phyloP scores from a whole-genome alignment of 2,113 vertebrate genomes.

The Aleadryas rufinucha region DNA sequence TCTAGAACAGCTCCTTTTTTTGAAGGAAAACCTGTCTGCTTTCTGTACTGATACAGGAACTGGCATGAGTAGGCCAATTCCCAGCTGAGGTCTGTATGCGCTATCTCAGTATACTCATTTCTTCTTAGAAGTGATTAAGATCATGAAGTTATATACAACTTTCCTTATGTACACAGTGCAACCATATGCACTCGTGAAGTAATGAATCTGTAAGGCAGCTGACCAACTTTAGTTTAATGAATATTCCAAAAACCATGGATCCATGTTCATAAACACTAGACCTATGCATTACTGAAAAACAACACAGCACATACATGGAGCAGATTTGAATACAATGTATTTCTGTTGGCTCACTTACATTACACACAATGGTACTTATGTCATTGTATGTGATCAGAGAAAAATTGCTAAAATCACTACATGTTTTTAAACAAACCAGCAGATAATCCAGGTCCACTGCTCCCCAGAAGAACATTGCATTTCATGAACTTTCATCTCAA shows the following conservation, averaged over 20 bases:
- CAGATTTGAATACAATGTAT: background rate
- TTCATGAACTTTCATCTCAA: background rate
- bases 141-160: background rate
- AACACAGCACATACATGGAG: background rate
- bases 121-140: background rate
- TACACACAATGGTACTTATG: background rate
- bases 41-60: background rate
- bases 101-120: background rate
- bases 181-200: background rate
- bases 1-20: background rate
- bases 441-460: background rate
- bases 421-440: background rate
- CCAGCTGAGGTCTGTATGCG: background rate
- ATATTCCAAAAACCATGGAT: background rate
- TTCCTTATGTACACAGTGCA: accelerated
- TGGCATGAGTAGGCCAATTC: background rate
- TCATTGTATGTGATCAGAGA: background rate
- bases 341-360: background rate
- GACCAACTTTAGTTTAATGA: background rate
- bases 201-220: background rate
- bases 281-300: background rate
- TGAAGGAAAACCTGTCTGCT: background rate
- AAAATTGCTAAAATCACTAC: background rate
- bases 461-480: background rate
- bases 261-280: background rate